Evolutionary conservation across 2,113 vertebrate genomes (phyloP).

Genomic region (Spea bombifrons): DNA sequence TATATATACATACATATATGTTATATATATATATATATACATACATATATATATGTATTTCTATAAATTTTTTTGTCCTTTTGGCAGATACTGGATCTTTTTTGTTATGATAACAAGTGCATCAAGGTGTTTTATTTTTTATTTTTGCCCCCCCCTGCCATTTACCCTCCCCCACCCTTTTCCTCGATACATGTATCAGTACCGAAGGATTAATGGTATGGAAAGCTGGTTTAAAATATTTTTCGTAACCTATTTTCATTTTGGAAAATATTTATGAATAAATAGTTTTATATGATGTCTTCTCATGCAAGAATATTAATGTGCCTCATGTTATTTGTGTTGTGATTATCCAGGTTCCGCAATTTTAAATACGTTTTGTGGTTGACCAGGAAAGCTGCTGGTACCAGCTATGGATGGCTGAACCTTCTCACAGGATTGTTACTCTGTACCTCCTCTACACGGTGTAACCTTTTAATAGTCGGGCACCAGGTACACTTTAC

Average conservation of each 20-base stretch:
- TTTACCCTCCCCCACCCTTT: slow-evolving; percentile 31
- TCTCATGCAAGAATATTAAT: slow-evolving; percentile 51
- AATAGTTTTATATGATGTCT: slow-evolving; percentile 71
- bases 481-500: too few relatives aligned
- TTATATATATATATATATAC: too few relatives aligned
- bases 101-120: slow-evolving; percentile 48
- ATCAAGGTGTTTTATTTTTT: slow-evolving; percentile 46
- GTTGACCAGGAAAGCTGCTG: too few relatives aligned
- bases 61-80: slow-evolving; percentile 43
- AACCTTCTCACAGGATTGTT: too few relatives aligned
- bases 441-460: too few relatives aligned
- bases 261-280: slow-evolving; percentile 76
- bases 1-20: too few relatives aligned
- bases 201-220: slow-evolving; percentile 47
- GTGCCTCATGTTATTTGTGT: slow-evolving; percentile 29
- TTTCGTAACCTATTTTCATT: slow-evolving; percentile 75
- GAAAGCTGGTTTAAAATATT: slow-evolving; percentile 57
- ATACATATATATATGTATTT: too few relatives aligned
- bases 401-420: too few relatives aligned
- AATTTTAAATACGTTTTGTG: too few relatives aligned
- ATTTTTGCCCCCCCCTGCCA: slow-evolving; percentile 36
- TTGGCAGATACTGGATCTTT: slow-evolving; percentile 47
- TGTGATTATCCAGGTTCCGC: too few relatives aligned
- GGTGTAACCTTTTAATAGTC: too few relatives aligned
- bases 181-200: slow-evolving; percentile 49